phyloP scores from a whole-genome alignment of 2,888 invertebrate genomes.

The Geotrupes spiniger region DNA sequence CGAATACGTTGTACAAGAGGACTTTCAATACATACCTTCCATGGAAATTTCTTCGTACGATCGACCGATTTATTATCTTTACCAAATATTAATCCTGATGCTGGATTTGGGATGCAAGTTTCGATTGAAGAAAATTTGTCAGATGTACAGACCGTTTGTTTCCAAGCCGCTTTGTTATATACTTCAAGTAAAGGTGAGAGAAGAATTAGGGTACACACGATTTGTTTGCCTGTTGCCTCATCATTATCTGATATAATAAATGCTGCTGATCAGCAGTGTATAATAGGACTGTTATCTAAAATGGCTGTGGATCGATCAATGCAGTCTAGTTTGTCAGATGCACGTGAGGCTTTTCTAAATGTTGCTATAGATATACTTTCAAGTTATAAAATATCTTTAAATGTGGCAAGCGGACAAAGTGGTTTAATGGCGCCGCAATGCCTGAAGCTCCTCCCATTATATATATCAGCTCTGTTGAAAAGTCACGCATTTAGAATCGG shows the following conservation, averaged over 20 bases:
- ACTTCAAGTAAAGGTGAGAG: slow-evolving; percentile 95
- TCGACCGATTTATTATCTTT: slow-evolving; percentile 94
- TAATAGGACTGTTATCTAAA: slow-evolving; percentile 88
- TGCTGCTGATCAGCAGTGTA: slow-evolving; percentile 90
- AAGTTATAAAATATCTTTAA: slow-evolving; percentile 67
- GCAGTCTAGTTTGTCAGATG: slow-evolving; percentile 83
- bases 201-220: slow-evolving; percentile 94
- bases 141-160: slow-evolving; percentile 86
- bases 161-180: slow-evolving; percentile 96
- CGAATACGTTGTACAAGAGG: slow-evolving; percentile 93
- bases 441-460: slow-evolving; percentile 81
- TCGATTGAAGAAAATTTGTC: slow-evolving; percentile 88
- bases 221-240: slow-evolving; percentile 87
- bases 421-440: slow-evolving; percentile 74
- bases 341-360: slow-evolving; percentile 94
- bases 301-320: slow-evolving; percentile 96
- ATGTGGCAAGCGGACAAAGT: slow-evolving; percentile 57
- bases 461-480: slow-evolving; percentile 86
- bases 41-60: slow-evolving; percentile 98
- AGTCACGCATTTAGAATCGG: slow-evolving; percentile 87
- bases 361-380: slow-evolving; percentile 87
- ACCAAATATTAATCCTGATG: slow-evolving; percentile 97
- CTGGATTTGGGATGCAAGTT: slow-evolving; percentile 97
- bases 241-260: slow-evolving; percentile 83
- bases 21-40: slow-evolving; percentile 94